Base-by-base conservation (phyloP, 2,888 invertebrate genomes). In the Brenthis hecate region DNA sequence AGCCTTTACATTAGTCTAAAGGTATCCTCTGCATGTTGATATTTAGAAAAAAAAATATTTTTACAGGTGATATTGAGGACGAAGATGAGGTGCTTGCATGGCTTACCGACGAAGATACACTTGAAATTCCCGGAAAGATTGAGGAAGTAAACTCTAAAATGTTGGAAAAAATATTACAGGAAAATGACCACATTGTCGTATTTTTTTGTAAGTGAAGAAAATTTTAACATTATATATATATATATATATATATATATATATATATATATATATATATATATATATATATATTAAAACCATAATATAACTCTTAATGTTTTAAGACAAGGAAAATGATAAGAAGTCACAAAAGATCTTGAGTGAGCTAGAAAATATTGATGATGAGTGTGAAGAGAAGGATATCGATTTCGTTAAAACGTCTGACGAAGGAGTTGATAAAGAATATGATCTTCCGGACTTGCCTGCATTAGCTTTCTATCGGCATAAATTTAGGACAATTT, bases 331-430 rank as follows among this genome's bases (percentile, higher is more conserved):
- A 91, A 96, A 96, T 8, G 98, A 98, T 81, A 97, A 97, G 81
- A 96, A 97, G 82, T 96, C 97, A 32, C 96, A 97, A 76, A 97
- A 97, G 84, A 98, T 98, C 70, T 92, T 98, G 0, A 96, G 96
- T 80, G 98, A 98, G 84, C 85, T 98, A 71, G 98, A 98, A 85
- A 98, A 98, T 80, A 98, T 98, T 77, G 98, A 98, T 81, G 98
- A 98, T 78, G 97, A 98, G 82, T 97, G 98, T 81, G 98, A 98
- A 89, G 96, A 97, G 81, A 96, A 97, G 85, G 96, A 97, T 77
- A 97, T 98, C 75, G 96, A 97, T 85, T 98, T 98, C 83, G 96
- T 98, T 0, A 98, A 98, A 86, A 97, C 97, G 74, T 98, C 97
- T 11, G 98, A 98, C 81, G 96, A 96, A 43, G 96, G 97, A 57